Base-by-base conservation (phyloP, 2,888 invertebrate species). In the Caenorhabditis sulstoni region DNA sequence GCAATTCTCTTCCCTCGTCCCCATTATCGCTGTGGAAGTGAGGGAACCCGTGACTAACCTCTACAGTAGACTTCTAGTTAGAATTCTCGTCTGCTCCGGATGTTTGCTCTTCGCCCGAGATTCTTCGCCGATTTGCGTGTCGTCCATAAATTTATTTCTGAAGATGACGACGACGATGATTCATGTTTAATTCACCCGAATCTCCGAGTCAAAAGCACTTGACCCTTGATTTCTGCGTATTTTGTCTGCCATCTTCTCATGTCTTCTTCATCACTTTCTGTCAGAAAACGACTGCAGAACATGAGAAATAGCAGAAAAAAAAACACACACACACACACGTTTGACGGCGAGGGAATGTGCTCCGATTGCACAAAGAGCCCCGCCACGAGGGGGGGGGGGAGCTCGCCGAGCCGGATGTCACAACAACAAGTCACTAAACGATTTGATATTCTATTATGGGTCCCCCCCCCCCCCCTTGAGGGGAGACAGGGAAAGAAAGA, bases 371-470 rank as follows among this genome's bases (percentile, higher is more conserved):
- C 29, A 29, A 29, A 29, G 29, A 29, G 29, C 29, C 29, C 4
- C 7, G 29, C 29, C 29, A n/a, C n/a, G n/a, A n/a, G 11, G 5
- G 37, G 5, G 37, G 37, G 37, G 37, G 37, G 41, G 41, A 41
- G 12, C 12, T 11, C 41, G 14, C 12, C 3, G 22, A 50, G 37
- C 14, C 20, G 53, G 53, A 65, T 65, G 53, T 65, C 65, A 65
- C 41, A 53, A 65, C 53, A 65, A 65, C 65, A 53, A 53, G 53
- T 53, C 53, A 53, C 65, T 53, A 53, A 65, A 65, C 65, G 53
- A 65, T 65, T 53, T 53, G 65, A 65, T 65, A 65, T 65, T 65
- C 65, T 65, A 52, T 65, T 65, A 65, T 65, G 53, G 53, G 57
- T 18, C 20, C 37, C 7, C 11, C 37, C 37, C 7, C 7, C 37